Base-by-base conservation (phyloP, 2,113 vertebrate species). In the Nothoprocta perdicaria region DNA sequence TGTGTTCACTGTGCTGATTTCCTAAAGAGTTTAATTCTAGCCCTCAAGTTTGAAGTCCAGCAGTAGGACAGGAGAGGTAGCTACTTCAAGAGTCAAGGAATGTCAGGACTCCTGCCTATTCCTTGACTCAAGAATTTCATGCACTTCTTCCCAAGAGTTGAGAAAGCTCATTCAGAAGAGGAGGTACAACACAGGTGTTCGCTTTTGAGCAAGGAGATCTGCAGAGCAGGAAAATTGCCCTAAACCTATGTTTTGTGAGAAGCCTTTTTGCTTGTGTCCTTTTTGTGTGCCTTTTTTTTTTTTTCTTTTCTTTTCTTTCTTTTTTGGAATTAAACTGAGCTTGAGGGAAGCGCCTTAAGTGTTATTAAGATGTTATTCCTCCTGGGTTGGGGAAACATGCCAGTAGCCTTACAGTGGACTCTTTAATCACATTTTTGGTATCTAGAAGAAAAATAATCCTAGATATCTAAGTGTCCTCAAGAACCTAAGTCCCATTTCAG, bases 361-460 rank as follows among this genome's bases (percentile, higher is more conserved):
- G 79, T 84, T 92, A n/a, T n/a, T n/a, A n/a, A n/a, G 68, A 83
- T 83, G 61, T 46, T 95, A 89, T 73, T 83, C 27, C 85, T 96
- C 85, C 80, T 89, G 61, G 73, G 31, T 74, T 89, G 52, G 80
- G 93, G 83, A 92, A 94, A 81, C 24, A 90, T 90, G 91, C 92
- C 92, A 95, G 88, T 61, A 95, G 76, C 83, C 92, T 95, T 91
- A 90, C 31, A 83, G 88, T 84, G 92, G 68, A 93, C 55, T 95
- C 72, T 85, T 95, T 94, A 93, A 89, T 95, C 95, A 95, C 68
- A 71, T 95, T 91, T 92, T 92, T 89, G 80, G 63, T 83, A 90
- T 67, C 63, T 82, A 31, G 22, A 33, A 87, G 72, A 85, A 89
- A 74, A 94, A 71, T 94, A 85, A 87, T 96, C 61, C 3, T 12